Conservation (phyloP, 2,888 invertebrate genomes). For the Chirona hameri region DNA sequence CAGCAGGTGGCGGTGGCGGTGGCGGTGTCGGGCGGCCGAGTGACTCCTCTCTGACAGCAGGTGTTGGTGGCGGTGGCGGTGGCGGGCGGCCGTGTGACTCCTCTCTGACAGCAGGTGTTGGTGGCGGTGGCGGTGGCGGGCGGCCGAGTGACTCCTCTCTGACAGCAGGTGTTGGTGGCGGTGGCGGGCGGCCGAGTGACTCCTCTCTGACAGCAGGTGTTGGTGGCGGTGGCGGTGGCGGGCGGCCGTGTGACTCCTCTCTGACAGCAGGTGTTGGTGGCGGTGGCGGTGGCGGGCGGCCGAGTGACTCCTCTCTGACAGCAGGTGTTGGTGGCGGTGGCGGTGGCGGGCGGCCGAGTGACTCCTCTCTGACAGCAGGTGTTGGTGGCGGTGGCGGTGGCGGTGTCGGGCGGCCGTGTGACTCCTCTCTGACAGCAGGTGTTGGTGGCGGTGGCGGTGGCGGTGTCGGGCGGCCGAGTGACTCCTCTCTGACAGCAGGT, state of each 20-base stretch:
- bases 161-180: background rate
- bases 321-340: background rate
- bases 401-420: background rate
- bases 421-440: background rate
- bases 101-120: background rate
- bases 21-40: too few relatives aligned
- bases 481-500: background rate
- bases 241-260: background rate
- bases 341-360: background rate
- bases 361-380: background rate
- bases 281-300: too few relatives aligned
- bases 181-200: background rate
- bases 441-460: too few relatives aligned
- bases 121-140: too few relatives aligned
- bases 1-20: background rate
- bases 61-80: too few relatives aligned
- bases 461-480: background rate
- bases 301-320: background rate
- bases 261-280: background rate
- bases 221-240: too few relatives aligned
- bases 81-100: background rate
- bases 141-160: background rate
- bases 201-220: background rate
- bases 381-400: too few relatives aligned
- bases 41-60: background rate